Conservation (phyloP, 2,888 invertebrate species). For the Nebria brevicollis region DNA sequence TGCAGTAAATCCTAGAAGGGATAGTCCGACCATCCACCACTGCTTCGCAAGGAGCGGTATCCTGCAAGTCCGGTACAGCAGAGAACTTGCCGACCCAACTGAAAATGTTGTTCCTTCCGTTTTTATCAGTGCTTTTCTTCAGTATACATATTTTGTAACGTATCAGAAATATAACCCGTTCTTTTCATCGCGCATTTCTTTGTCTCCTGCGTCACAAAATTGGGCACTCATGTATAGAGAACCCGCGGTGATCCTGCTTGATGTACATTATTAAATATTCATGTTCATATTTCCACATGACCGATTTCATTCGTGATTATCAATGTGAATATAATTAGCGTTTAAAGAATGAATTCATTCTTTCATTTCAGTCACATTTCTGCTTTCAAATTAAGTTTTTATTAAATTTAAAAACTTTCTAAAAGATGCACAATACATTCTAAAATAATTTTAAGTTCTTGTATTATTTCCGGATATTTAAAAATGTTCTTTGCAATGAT, state of each 20-base stretch:
- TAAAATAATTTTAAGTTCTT: too few species aligned
- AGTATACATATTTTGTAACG: slow-evolving; percentile 39
- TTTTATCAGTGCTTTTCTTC: slow-evolving; percentile 26
- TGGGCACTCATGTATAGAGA: neutral
- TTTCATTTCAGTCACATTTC: slow-evolving; percentile 18
- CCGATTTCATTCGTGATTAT: slow-evolving; percentile 20
- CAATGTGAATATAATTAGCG: slow-evolving; percentile 29
- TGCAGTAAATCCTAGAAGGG: slow-evolving; percentile 34
- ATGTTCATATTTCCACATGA: neutral
- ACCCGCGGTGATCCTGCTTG: slow-evolving; percentile 15
- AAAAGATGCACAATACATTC: neutral
- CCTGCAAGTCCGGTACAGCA: slow-evolving; percentile 7
- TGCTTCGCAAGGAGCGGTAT: slow-evolving; percentile 13
- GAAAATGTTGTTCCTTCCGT: slow-evolving; percentile 26
- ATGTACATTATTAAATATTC: slow-evolving; percentile 35
- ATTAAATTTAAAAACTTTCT: neutral
- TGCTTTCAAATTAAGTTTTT: neutral
- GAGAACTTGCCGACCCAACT: slow-evolving; percentile 8
- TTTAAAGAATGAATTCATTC: slow-evolving; percentile 19
- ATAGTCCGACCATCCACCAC: neutral
- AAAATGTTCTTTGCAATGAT: neutral
- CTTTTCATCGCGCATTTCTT: slow-evolving; percentile 5
- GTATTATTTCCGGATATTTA: neutral
- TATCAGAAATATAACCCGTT: slow-evolving; percentile 25
- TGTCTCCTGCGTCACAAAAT: neutral